A percentile compares a stretch with the other conserved stretches of the same genome.
These are phyloP conservation scores for Eurytoma californica DNA, from an alignment of 2,888 invertebrate genomes.

Conservation along the genomic window DNA sequence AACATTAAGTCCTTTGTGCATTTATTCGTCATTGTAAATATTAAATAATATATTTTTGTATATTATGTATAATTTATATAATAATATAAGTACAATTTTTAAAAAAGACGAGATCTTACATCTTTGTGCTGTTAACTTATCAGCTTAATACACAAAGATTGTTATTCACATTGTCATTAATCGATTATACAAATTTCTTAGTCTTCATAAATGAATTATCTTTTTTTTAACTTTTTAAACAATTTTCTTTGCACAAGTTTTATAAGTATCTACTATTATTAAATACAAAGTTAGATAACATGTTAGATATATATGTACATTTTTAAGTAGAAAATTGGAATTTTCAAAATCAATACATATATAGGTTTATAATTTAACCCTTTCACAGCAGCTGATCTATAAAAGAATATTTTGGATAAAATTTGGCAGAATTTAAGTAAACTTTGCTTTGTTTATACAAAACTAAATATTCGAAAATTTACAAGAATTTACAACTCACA, in stretches of 20 bases:
- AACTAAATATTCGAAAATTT: too few relatives aligned
- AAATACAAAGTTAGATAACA: conserved; percentile 20
- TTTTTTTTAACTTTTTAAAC: neutral
- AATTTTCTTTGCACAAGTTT: neutral
- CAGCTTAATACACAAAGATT: conserved; percentile 14
- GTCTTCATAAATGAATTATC: neutral
- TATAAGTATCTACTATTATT: conserved; percentile 19
- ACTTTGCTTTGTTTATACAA: too few relatives aligned
- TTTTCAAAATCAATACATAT: conserved; percentile 12
- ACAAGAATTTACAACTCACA: neutral
- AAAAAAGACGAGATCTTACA: conserved; percentile 22
- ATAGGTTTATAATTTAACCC: neutral
- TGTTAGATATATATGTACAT: conserved; percentile 1
- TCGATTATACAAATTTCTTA: neutral
- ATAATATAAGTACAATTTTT: conserved; percentile 32
- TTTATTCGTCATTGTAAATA: conserved; percentile 50
- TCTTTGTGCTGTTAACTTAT: conserved; percentile 25
- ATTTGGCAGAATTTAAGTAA: too few relatives aligned
- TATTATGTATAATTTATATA: conserved; percentile 12
- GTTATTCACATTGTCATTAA: conserved; percentile 16
- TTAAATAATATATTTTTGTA: conserved; percentile 15
- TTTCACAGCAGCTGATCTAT: too few relatives aligned
- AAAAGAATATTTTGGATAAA: too few relatives aligned
- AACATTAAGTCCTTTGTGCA: conserved; percentile 26
- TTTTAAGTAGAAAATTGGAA: conserved; percentile 33